Conservation (phyloP, 2,797 vertebrate species). For the Lepus oiostolus region DNA sequence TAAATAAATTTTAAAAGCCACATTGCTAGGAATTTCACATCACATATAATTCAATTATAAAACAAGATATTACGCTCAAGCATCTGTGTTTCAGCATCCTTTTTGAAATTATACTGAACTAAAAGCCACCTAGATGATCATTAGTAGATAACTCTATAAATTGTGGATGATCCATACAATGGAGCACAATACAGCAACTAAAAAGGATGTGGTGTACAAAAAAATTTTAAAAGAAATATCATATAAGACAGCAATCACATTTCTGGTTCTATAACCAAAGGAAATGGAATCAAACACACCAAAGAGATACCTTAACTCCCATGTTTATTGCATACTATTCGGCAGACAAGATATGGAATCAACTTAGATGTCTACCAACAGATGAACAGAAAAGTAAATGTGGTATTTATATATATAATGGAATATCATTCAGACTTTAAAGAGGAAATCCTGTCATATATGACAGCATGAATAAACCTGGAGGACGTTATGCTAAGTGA, state of each 20-base stretch:
- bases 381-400: background rate
- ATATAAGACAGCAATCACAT: background rate
- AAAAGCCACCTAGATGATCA: background rate
- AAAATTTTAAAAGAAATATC: background rate
- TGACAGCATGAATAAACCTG: background rate
- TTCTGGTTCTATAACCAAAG: background rate
- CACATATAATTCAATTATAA: conserved; percentile 13
- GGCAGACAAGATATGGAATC: background rate
- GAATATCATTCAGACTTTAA: background rate
- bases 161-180: background rate
- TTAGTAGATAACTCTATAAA: conserved; percentile 29
- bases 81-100: background rate
- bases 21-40: background rate
- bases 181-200: background rate
- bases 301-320: background rate
- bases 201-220: background rate
- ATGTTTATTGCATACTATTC: background rate
- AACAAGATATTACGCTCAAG: background rate
- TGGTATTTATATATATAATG: background rate
- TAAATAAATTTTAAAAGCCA: background rate
- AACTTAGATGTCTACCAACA: background rate
- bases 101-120: background rate
- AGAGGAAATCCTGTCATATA: background rate
- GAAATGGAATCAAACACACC: background rate
- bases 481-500: background rate